phyloP scores from a whole-genome alignment of 2,113 vertebrate genomes.

The Prionailurus viverrinus region DNA sequence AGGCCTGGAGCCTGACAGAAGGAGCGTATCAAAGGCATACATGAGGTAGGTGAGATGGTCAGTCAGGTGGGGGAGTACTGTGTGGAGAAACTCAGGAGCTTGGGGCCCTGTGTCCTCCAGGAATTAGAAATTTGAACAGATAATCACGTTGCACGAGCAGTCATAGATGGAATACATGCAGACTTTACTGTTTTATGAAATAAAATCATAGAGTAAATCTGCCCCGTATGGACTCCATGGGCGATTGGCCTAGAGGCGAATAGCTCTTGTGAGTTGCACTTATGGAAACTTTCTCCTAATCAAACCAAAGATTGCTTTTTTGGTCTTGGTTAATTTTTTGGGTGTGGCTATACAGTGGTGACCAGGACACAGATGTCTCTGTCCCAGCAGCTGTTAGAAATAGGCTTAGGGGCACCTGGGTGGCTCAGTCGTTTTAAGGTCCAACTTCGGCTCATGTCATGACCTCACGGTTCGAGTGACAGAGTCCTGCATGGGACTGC shows the following conservation, averaged over 20 bases:
- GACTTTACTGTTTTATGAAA: neutral
- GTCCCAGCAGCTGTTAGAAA: neutral
- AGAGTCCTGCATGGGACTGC: no score
- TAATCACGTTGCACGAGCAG: neutral
- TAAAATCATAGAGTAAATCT: neutral
- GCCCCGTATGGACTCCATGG: neutral
- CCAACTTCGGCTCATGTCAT: no score
- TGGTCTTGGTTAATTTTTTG: neutral
- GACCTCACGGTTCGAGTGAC: no score
- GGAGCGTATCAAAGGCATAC: neutral
- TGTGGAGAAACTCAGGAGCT: neutral
- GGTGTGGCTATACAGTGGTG: neutral
- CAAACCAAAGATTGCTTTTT: neutral
- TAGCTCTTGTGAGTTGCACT: neutral
- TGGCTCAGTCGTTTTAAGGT: no score
- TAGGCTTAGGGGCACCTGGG: neutral
- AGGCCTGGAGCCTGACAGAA: neutral
- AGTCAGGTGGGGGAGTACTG: neutral
- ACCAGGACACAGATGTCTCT: neutral
- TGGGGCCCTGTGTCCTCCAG: neutral
- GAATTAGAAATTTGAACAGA: neutral
- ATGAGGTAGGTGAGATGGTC: neutral
- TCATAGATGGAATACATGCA: neutral
- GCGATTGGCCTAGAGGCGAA: neutral
- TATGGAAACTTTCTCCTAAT: neutral